A percentile compares a stretch with the other conserved stretches of the same genome.
Conservation (phyloP, 2,113 vertebrate genomes). For the Dendrocopos noguchii region DNA sequence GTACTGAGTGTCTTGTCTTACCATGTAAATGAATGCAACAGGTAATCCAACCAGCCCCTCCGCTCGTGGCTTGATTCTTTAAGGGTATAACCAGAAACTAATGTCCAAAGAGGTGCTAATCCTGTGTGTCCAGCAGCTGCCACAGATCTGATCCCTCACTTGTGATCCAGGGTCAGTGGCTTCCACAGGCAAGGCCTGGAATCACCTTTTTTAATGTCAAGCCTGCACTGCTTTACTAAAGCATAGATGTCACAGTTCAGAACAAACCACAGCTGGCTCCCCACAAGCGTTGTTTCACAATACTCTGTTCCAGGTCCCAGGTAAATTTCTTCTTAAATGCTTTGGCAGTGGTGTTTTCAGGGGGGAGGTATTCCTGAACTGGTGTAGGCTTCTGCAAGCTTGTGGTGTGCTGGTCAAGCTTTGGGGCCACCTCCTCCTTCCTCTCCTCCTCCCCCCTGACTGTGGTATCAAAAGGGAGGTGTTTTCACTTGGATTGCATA, state of each 20-base stretch:
- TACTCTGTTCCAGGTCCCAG: not conserved
- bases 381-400: conserved; percentile 5
- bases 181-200: not conserved
- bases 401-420: conserved; percentile 1
- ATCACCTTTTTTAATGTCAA: conserved; percentile 10
- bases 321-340: not conserved
- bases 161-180: not conserved
- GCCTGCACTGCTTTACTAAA: conserved; percentile 25
- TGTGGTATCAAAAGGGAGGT: not conserved
- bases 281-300: not conserved
- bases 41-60: conserved; percentile 54
- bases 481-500: not conserved
- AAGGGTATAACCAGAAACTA: conserved; percentile 60
- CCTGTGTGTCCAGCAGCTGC: conserved; percentile 59
- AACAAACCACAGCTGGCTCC: not conserved
- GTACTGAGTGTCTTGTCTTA: conserved; percentile 78
- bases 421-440: not conserved
- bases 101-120: conserved; percentile 71
- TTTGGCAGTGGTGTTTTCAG: conserved; percentile 5
- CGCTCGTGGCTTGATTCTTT: conserved; percentile 61
- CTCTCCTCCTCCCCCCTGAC: not conserved
- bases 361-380: not conserved
- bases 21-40: conserved; percentile 74
- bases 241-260: not conserved
- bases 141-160: conserved; percentile 14